A percentile compares a stretch with the other conserved stretches of the same genome.
Conservation (phyloP, 2,113 vertebrate genomes). For the Nycticebus coucang region DNA sequence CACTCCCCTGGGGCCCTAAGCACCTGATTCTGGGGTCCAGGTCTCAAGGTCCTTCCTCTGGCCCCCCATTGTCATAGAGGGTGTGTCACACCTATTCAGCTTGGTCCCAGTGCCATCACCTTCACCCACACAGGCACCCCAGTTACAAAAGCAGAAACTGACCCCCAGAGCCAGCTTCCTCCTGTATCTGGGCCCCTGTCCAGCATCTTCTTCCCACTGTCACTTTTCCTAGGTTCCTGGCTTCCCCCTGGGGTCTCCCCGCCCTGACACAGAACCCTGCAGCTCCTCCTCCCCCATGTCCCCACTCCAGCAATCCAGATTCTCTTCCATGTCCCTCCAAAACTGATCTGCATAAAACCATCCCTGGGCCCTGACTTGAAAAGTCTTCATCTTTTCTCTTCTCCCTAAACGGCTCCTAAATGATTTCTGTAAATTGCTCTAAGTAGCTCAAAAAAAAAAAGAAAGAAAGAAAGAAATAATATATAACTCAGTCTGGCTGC, state of each 20-base stretch:
- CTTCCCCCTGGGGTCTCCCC: neutral
- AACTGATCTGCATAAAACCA: slow-evolving; percentile 67
- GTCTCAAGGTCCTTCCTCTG: neutral
- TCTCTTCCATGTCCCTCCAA: neutral
- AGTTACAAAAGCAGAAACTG: neutral
- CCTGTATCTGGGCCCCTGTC: neutral
- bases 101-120: neutral
- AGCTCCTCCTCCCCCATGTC: neutral
- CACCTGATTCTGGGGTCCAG: neutral
- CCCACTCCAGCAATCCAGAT: neutral
- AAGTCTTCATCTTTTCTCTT: slow-evolving; percentile 77
- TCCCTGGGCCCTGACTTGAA: slow-evolving; percentile 58
- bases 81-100: neutral
- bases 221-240: neutral
- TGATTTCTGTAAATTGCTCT: slow-evolving; percentile 88
- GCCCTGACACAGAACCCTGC: neutral
- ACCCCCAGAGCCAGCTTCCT: neutral
- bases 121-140: neutral
- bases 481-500: slow-evolving; percentile 70
- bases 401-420: slow-evolving; percentile 73
- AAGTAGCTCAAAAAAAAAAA: slow-evolving; percentile 80
- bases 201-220: rapidly evolving
- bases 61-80: neutral
- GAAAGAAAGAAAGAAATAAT: slow-evolving; percentile 68
- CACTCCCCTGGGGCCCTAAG: rapidly evolving